Percentiles rank a stretch among this genome's conserved stretches.
These are phyloP conservation scores for Agonopterix heracliana DNA, from an alignment of 2,888 invertebrate species.

Conservation along the genomic window DNA sequence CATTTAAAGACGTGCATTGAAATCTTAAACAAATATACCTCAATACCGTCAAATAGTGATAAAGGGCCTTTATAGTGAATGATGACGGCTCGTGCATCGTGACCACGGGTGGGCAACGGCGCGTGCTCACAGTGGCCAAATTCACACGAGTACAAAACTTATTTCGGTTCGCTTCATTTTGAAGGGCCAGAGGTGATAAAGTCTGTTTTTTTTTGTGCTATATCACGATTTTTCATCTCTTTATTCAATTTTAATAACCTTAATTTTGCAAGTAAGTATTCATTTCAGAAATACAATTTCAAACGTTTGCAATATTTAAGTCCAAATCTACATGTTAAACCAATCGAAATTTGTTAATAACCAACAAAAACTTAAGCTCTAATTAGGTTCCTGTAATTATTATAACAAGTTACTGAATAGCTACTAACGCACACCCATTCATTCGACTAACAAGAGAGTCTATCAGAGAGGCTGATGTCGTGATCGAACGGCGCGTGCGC, in stretches of 20 bases:
- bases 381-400: background rate
- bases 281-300: too few species aligned
- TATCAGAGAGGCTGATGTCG: constrained; percentile 9
- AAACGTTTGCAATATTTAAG: too few species aligned
- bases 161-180: too few species aligned
- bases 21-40: too few species aligned
- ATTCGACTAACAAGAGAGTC: constrained; percentile 1
- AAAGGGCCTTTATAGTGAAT: background rate
- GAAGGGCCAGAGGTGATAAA: background rate
- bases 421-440: background rate
- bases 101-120: background rate
- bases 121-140: constrained; percentile 14
- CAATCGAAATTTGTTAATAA: too few species aligned
- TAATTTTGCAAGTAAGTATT: too few species aligned
- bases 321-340: too few species aligned
- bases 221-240: background rate
- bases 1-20: too few species aligned
- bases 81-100: background rate
- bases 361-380: too few species aligned
- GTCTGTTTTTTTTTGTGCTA: background rate
- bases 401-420: background rate
- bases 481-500: constrained; percentile 15
- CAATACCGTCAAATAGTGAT: background rate
- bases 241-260: background rate
- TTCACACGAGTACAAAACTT: constrained; percentile 4